Evolutionary conservation across 2,888 invertebrate species (phyloP).

Genomic region (Drosophila monieri): DNA sequence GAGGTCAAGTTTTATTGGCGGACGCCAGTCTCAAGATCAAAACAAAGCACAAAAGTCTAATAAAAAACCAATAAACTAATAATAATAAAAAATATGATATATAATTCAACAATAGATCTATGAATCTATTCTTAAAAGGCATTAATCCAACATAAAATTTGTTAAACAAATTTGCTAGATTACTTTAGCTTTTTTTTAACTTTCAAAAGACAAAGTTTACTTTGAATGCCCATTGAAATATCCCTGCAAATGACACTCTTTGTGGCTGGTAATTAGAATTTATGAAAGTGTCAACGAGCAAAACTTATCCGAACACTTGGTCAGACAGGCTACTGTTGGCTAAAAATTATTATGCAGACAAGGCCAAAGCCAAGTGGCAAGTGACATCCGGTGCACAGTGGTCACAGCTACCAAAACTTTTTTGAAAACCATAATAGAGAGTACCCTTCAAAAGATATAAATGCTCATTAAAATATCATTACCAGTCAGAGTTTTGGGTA

Average conservation of each 20-base stretch:
- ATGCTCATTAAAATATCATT: constrained; percentile 13
- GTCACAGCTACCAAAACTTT: constrained; percentile 10
- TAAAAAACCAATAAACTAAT: constrained; percentile 33
- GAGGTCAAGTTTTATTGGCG: constrained; percentile 46
- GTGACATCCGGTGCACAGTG: constrained; percentile 25
- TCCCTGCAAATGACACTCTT: constrained; percentile 37
- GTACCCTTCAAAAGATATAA: neutral
- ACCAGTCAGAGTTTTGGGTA: constrained; percentile 13
- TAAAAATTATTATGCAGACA: constrained; percentile 37
- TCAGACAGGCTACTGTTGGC: neutral
- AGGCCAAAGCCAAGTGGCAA: constrained; percentile 17
- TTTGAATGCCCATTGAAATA: constrained; percentile 6
- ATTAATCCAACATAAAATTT: neutral
- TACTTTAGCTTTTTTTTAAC: neutral
- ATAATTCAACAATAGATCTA: neutral
- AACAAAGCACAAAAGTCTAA: constrained; percentile 57
- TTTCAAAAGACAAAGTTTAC: neutral
- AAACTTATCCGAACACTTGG: constrained; percentile 11
- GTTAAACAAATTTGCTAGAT: neutral
- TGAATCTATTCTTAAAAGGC: neutral
- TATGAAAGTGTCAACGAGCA: constrained; percentile 43
- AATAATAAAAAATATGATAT: neutral
- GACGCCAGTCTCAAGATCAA: constrained; percentile 47
- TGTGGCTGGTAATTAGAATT: constrained; percentile 52
- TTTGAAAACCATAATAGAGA: neutral